Conservation (phyloP, 1,140 invertebrate genomes). For the Diuraphis noxia region DNA sequence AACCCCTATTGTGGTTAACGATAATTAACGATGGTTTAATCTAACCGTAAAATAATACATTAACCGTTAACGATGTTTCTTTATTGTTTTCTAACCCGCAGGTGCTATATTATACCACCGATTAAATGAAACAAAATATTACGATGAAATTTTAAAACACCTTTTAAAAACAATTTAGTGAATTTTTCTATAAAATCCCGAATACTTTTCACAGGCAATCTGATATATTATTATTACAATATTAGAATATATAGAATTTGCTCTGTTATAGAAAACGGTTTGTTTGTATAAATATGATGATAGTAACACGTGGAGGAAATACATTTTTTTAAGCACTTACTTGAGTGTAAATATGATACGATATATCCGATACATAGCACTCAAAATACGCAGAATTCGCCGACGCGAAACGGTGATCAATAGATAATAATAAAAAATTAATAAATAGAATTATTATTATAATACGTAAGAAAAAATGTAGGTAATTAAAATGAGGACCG, state of each 20-base stretch:
- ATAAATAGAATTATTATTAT: neutral
- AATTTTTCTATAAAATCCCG: neutral
- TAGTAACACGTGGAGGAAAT: neutral
- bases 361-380: neutral
- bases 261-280: too few species aligned
- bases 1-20: constrained; percentile 31
- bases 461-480: neutral
- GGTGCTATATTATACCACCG: neutral
- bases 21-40: constrained; percentile 24
- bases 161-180: neutral
- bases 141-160: neutral
- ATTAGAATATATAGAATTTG: neutral
- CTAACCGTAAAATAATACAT: constrained; percentile 4
- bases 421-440: neutral
- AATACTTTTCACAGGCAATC: neutral
- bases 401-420: neutral
- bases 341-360: neutral
- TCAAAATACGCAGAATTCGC: neutral
- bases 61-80: neutral
- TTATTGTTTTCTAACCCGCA: constrained; percentile 7
- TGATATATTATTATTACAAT: neutral
- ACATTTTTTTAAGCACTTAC: neutral
- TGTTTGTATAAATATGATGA: neutral
- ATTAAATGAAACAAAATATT: neutral
- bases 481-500: neutral